These are phyloP conservation scores for Eristalis tenax DNA, from an alignment of 2,888 invertebrate genomes.

Conservation along the genomic window DNA sequence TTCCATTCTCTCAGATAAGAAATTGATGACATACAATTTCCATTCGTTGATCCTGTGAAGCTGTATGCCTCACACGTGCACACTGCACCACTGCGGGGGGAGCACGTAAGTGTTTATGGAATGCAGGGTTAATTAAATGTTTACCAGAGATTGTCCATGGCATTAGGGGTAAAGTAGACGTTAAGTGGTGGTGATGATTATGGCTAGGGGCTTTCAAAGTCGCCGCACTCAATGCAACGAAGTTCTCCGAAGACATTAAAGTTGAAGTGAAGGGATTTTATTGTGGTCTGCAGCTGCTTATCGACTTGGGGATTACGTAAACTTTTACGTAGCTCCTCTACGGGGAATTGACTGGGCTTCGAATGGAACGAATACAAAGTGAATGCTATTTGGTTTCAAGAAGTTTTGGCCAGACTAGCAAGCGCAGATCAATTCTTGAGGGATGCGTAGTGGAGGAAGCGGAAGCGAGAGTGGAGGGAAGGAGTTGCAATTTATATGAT, in stretches of 20 bases:
- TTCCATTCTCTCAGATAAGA: conserved; percentile 60
- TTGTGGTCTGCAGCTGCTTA: neutral
- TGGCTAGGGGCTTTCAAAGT: conserved; percentile 6
- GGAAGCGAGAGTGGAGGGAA: neutral
- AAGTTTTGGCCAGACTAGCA: neutral
- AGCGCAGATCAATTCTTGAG: neutral
- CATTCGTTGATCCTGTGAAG: conserved; percentile 54
- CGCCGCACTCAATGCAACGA: neutral
- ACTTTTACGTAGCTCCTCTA: neutral
- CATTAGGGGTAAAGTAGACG: conserved; percentile 5
- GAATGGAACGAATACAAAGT: neutral
- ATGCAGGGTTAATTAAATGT: conserved; percentile 63
- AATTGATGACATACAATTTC: conserved; percentile 67
- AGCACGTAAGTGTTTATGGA: conserved; percentile 52
- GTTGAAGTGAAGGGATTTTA: neutral
- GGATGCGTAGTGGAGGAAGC: neutral
- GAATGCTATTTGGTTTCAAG: neutral
- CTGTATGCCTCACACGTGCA: neutral
- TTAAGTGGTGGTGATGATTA: conserved; percentile 55
- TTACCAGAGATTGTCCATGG: conserved; percentile 18
- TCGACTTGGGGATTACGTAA: neutral
- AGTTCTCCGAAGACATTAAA: neutral
- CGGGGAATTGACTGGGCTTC: neutral
- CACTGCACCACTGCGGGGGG: conserved; percentile 24
- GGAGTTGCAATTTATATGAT: too few species aligned